These are phyloP conservation scores for Tokudaia tokunoshimensis DNA, from an alignment of 2,797 vertebrate genomes.

Conservation along the genomic window DNA sequence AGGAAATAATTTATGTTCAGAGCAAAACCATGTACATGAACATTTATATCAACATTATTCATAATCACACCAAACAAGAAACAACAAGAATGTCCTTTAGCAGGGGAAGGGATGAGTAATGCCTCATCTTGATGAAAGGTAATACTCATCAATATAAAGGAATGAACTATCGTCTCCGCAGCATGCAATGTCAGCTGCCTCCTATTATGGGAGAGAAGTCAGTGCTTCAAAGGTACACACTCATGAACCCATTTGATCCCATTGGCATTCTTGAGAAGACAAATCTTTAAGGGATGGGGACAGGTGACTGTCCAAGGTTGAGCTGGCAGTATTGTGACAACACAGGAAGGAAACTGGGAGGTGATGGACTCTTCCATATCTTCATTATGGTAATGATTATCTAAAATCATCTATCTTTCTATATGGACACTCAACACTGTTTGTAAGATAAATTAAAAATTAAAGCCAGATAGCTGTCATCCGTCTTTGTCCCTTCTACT, in stretches of 20 bases:
- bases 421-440: not conserved
- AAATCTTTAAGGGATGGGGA: not conserved
- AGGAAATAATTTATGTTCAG: not conserved
- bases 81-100: not conserved
- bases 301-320: not conserved
- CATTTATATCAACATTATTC: constrained; percentile 1
- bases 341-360: not conserved
- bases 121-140: not conserved
- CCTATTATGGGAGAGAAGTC: not conserved
- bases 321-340: not conserved
- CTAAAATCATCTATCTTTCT: not conserved
- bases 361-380: not conserved
- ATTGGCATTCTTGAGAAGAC: not conserved
- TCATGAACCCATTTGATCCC: not conserved
- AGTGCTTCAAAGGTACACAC: not conserved
- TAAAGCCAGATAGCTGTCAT: not conserved
- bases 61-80: not conserved
- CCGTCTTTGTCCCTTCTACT: not conserved
- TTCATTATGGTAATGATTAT: not conserved
- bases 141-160: not conserved
- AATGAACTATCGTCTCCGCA: not conserved
- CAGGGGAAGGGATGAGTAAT: not conserved
- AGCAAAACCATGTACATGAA: not conserved
- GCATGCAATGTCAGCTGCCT: not conserved
- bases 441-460: not conserved